Evolutionary conservation across 2,888 invertebrate species (phyloP), one percentile per base, ranked within the genome.

Genomic region (Dynastes grantii): DNA sequence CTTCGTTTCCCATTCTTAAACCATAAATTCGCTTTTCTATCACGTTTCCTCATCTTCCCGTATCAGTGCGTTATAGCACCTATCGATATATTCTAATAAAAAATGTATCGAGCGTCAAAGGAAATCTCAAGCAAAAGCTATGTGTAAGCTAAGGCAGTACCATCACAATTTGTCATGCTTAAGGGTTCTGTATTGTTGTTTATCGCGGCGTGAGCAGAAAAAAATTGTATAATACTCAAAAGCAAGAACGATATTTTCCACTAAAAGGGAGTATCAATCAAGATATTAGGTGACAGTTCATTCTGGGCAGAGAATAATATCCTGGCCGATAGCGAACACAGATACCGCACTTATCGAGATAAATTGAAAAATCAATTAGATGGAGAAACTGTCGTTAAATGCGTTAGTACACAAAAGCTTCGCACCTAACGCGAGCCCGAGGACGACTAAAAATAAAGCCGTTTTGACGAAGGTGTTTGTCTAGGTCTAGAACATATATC

Each of bases 261-360:
- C 73, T 78, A 67, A 79, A 76, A 79, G 68, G 78, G 51, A 40
- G 63, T 76, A 79, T 79, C 78, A 79, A 79, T 79, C 78, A 79
- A 70, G 78, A 79, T 79, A 79, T 79, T 79, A 68, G 40, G 53
- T 79, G 78, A 79, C 76, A 76, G 78, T 71, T 78, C 65, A 53
- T 78, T 78, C 73, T 73, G 8, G 64, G 61, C 53, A 63, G 65
- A 61, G 61, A 49, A 73, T 73, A 55, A 58, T 73, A 61, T 73
- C 58, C 40, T 40, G 40, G 40, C 37, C 61, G 73, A 61, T 61
- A 61, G 73, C 37, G 58, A 73, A 73, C 58, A 73, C 61, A 61
- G 37, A 73, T 73, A 73, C 11, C 40, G 37, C 22, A 13, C 73
- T 40, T 61, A 73, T 73, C 61, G 73, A 73, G 73, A 73, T 73